Evolutionary conservation across 2,113 vertebrate genomes (phyloP).

Genomic region (Calyptommatus sinebrachiatus): DNA sequence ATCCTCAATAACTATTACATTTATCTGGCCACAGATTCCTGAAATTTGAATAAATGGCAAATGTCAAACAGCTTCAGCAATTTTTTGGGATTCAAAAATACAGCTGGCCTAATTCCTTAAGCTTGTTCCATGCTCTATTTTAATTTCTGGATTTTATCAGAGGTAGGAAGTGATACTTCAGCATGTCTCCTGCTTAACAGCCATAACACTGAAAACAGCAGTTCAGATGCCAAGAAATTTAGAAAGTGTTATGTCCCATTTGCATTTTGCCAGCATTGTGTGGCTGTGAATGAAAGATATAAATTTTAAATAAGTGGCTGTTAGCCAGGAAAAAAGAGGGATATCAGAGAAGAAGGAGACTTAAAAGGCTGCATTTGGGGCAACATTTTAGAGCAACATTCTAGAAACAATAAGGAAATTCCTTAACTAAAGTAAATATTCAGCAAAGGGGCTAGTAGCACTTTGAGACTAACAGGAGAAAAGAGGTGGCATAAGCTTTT

Average conservation of each 20-base stretch:
- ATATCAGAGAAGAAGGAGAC: neutral
- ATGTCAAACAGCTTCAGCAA: neutral
- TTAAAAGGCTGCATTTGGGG: neutral
- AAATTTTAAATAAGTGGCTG: neutral
- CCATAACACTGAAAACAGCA: neutral
- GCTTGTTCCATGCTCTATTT: neutral
- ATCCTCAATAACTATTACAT: neutral
- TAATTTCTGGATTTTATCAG: neutral
- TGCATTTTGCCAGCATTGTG: neutral
- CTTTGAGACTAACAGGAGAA: too few species aligned
- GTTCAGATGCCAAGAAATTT: neutral
- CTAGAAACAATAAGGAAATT: neutral
- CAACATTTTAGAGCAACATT: neutral
- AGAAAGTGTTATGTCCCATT: neutral
- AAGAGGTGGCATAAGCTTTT: too few species aligned
- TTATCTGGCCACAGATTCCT: neutral
- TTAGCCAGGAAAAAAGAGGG: neutral
- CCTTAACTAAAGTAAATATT: neutral
- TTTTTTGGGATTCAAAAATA: neutral
- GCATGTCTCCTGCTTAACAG: too few species aligned
- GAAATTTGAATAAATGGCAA: neutral
- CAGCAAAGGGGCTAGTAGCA: too few species aligned
- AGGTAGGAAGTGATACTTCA: neutral
- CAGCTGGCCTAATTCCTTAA: neutral
- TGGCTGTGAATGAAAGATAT: neutral